Base-by-base conservation (phyloP, 2,797 vertebrate genomes). In the Australoheros facetus region DNA sequence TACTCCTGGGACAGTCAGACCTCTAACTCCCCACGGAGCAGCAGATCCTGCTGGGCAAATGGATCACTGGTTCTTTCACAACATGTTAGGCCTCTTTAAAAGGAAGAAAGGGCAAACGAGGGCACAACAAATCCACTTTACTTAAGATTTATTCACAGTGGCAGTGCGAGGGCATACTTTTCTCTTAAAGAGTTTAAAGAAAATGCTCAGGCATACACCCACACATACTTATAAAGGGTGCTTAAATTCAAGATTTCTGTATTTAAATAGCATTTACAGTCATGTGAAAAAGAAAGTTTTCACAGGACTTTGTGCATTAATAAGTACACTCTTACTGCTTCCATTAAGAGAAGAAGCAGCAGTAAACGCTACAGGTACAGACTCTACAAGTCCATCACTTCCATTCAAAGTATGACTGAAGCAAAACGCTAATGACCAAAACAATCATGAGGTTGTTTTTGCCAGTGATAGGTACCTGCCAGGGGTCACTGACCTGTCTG, bases 11-110 rank as follows among this genome's bases (percentile, higher is more conserved):
- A 93, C 89, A 86, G 81, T 39, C 77, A 92, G 90, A 89, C 90
- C 92, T 87, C 79, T 53, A 92, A 60, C 87, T 92, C 93, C 92
- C 91, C 83, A 87, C 73, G 76, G 93, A 92, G 92, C 64, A 59
- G 82, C 77, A 84, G 81, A 88, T 81, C 90, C 90, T 85, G 88
- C 91, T 77, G 81, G 90, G 91, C 84, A 88, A 85, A 84, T 74
- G 83, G 78, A 87, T 93, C 84, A 80, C 86, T 69, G 73, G 62
- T 85, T 87, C 73, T 75, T 85, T 87, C 54, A 90, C 86, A 93
- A 92, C 75, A 87, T 82, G 56, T 59, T 28, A 85, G 79, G 77
- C 85, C 82, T 84, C 91, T 94, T 93, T 87, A 87, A 88, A 89
- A 91, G 79, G 78, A 80, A 86, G 75, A 90, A 91, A 69, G 62